Percentiles rank a stretch among this genome's conserved stretches.
phyloP scores from a whole-genome alignment of 2,888 invertebrate genomes.

The Coleophora flavipennella region DNA sequence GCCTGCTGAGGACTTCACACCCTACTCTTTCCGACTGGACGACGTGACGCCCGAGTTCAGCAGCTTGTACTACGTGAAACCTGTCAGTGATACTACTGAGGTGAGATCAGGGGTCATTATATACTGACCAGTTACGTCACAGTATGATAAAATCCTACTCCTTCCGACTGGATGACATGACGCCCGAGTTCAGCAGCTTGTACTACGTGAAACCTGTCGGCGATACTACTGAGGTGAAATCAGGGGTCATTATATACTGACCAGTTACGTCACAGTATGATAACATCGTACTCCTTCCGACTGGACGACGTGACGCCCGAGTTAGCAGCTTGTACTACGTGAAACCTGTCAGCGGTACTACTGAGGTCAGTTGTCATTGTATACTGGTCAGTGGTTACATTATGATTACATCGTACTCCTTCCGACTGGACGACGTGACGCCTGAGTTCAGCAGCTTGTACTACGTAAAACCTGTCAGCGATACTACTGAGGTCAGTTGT shows the following conservation, averaged over 20 bases:
- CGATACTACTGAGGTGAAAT: slow-evolving; percentile 77
- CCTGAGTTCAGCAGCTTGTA: slow-evolving; percentile 78
- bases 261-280: too few species aligned
- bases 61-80: slow-evolving; percentile 82
- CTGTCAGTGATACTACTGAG: slow-evolving; percentile 80
- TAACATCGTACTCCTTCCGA: too few species aligned
- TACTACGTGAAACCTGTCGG: slow-evolving; percentile 84
- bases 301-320: slow-evolving; percentile 69
- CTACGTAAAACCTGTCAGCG: slow-evolving; percentile 83
- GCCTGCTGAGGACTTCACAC: slow-evolving; percentile 74
- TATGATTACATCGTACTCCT: too few species aligned
- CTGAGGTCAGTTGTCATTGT: slow-evolving; percentile 74
- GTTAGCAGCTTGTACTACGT: slow-evolving; percentile 82
- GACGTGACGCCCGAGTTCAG: slow-evolving; percentile 75
- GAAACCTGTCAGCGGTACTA: slow-evolving; percentile 81
- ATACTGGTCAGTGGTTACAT: too few species aligned
- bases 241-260: too few species aligned
- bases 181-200: slow-evolving; percentile 75
- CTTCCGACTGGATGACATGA: slow-evolving; percentile 64
- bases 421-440: slow-evolving; percentile 68
- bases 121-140: too few species aligned
- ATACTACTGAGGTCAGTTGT: slow-evolving; percentile 78
- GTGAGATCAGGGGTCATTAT: slow-evolving; percentile 37
- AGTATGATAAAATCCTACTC: slow-evolving; percentile 31
- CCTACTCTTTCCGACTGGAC: slow-evolving; percentile 50